phyloP scores from a whole-genome alignment of 2,888 invertebrate genomes.

The Orthonychiurus folsomi region DNA sequence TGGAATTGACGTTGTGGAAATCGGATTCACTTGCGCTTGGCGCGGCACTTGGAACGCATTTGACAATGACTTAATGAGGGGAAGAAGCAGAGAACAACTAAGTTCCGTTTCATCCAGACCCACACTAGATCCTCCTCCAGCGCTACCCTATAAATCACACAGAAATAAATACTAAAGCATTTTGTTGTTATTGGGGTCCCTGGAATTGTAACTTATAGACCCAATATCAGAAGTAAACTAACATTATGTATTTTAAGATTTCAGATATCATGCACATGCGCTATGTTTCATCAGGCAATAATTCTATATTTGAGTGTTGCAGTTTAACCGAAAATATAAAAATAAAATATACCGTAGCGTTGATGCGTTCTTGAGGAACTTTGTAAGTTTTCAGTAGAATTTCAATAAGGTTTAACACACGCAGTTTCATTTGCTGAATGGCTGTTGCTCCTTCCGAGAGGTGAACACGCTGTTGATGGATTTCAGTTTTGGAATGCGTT shows the following conservation, averaged over 20 bases:
- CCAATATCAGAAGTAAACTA: too few relatives aligned
- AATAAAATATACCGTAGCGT: conserved; percentile 19
- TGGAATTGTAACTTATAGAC: too few relatives aligned
- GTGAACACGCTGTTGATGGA: conserved; percentile 26
- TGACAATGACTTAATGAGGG: conserved; percentile 27
- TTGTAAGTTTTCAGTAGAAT: conserved; percentile 36
- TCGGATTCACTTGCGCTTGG: neutral
- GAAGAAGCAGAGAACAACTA: conserved; percentile 34
- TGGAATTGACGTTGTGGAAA: neutral
- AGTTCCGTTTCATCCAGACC: conserved; percentile 27
- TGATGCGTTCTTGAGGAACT: conserved; percentile 32
- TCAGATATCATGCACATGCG: too few relatives aligned
- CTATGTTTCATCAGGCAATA: too few relatives aligned
- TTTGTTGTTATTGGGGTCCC: too few relatives aligned
- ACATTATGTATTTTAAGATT: too few relatives aligned
- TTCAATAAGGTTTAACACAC: conserved; percentile 28
- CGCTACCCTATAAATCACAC: neutral
- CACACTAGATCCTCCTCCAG: neutral
- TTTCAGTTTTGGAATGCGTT: conserved; percentile 24
- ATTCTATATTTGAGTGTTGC: too few relatives aligned
- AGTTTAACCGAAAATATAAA: too few relatives aligned
- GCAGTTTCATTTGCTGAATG: conserved; percentile 25
- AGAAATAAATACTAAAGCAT: neutral
- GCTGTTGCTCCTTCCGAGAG: conserved; percentile 27
- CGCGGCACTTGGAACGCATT: neutral